phyloP scores from a whole-genome alignment of 2,797 vertebrate genomes.

The Amazona finschi region DNA sequence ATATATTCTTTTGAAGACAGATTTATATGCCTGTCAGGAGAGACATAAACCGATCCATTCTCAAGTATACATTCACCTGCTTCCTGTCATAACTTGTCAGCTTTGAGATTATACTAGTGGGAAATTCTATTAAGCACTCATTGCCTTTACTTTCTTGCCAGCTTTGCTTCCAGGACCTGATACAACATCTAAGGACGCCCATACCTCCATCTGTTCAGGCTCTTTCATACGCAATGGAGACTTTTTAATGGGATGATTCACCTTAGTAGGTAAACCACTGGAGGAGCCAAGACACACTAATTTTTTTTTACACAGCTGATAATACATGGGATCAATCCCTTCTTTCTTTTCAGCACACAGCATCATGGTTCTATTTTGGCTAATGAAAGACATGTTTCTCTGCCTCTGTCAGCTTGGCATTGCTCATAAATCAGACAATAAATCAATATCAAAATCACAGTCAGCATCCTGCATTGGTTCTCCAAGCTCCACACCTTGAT shows the following conservation, averaged over 20 bases:
- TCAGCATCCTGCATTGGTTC: not conserved
- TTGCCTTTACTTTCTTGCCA: not conserved
- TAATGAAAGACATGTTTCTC: not conserved
- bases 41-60: not conserved
- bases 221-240: not conserved
- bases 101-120: not conserved
- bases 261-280: not conserved
- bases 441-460: not conserved
- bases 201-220: not conserved
- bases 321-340: not conserved
- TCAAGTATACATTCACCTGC: not conserved
- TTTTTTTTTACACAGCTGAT: not conserved
- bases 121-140: not conserved
- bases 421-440: not conserved
- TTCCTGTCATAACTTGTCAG: not conserved
- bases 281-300: not conserved
- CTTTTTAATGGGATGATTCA: not conserved
- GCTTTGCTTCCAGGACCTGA: not conserved
- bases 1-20: not conserved
- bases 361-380: not conserved
- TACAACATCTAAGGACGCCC: not conserved
- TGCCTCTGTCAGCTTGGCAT: not conserved
- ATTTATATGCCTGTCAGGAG: not conserved
- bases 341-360: not conserved
- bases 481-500: not conserved